A percentile compares a stretch with the other conserved stretches of the same genome.
Conservation (phyloP, 2,797 vertebrate species). For the Perodicticus potto region DNA sequence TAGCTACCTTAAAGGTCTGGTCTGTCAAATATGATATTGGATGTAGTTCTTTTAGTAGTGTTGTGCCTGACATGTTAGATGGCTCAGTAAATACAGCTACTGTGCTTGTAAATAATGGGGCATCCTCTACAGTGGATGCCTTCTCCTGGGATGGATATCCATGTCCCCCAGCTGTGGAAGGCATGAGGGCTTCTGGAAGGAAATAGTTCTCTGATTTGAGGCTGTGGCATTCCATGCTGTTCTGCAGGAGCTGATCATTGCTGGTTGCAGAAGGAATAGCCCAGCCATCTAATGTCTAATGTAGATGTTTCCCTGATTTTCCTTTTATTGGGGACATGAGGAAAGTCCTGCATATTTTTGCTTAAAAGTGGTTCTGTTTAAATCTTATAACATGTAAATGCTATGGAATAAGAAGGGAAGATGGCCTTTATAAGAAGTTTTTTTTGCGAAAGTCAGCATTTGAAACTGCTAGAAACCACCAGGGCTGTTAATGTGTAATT, state of each 20-base stretch:
- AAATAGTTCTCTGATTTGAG: neutral
- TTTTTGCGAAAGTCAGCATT: constrained; percentile 59
- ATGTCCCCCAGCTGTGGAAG: neutral
- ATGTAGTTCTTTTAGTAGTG: neutral
- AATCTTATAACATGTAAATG: constrained; percentile 74
- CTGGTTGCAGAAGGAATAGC: constrained; percentile 21
- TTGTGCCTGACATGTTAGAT: neutral
- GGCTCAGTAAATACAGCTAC: neutral
- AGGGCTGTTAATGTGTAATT: constrained; percentile 42
- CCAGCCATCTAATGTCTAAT: neutral
- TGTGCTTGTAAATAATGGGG: neutral
- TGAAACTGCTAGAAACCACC: constrained; percentile 53
- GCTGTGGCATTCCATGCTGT: neutral
- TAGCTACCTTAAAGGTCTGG: neutral
- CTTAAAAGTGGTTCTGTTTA: constrained; percentile 71
- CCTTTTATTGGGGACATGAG: constrained; percentile 76
- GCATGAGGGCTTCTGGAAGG: neutral
- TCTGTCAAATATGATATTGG: neutral
- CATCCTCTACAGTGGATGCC: neutral
- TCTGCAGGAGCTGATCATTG: neutral
- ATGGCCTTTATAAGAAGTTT: constrained; percentile 76
- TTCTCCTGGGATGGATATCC: neutral
- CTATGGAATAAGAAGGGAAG: constrained; percentile 59
- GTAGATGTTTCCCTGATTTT: constrained; percentile 53
- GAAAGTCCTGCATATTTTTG: constrained; percentile 72